Conservation (phyloP, 2,797 vertebrate genomes). For the Mastacembelus armatus region DNA sequence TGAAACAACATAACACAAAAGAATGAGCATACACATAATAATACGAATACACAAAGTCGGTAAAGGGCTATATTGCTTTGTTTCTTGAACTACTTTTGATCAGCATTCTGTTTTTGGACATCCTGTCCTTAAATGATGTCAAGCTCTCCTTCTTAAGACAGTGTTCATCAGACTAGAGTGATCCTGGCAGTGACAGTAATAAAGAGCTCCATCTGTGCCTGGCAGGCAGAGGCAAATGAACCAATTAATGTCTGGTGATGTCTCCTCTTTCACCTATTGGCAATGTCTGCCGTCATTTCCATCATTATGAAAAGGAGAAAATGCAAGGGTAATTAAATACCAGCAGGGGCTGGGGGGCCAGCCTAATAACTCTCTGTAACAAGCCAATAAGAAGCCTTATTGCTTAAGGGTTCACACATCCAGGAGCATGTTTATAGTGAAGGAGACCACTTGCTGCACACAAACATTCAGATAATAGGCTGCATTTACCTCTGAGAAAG, state of each 20-base stretch:
- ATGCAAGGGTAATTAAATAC: conserved; percentile 76
- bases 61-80: not conserved
- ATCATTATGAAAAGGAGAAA: conserved; percentile 72
- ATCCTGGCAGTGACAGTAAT: conserved; percentile 86
- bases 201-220: conserved; percentile 87
- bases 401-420: conserved; percentile 59
- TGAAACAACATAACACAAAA: conserved; percentile 13
- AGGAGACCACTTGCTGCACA: conserved; percentile 31
- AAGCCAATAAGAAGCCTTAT: conserved; percentile 57
- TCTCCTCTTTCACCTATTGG: conserved; percentile 72
- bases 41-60: conserved; percentile 11
- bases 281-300: conserved; percentile 66
- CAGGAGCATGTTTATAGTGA: conserved; percentile 58
- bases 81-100: conserved; percentile 16
- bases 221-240: conserved; percentile 76
- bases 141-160: conserved; percentile 83
- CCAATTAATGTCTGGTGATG: conserved; percentile 68
- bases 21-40: not conserved
- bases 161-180: conserved; percentile 84
- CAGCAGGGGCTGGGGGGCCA: conserved; percentile 48
- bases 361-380: conserved; percentile 71
- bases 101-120: conserved; percentile 34
- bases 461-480: conserved; percentile 39
- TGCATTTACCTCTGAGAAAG: conserved; percentile 15
- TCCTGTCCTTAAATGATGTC: conserved; percentile 61